phyloP scores from a whole-genome alignment of 2,797 vertebrate species.

The Rhincodon typus region DNA sequence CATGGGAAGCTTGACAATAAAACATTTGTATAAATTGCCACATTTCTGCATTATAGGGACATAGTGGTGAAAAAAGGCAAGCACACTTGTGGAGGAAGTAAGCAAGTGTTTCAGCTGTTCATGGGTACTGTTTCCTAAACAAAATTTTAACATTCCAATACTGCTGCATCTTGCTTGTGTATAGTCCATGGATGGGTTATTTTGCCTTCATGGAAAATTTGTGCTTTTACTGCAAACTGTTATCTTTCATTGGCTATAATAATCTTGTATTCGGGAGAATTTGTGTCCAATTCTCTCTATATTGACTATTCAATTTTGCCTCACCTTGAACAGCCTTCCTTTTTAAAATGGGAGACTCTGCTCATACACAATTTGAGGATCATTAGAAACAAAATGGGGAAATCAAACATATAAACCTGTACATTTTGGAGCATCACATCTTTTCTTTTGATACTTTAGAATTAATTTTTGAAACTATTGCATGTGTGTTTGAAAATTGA shows the following conservation, averaged over 20 bases:
- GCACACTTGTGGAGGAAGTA: background rate
- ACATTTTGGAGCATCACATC: background rate
- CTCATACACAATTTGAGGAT: background rate
- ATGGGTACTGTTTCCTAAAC: background rate
- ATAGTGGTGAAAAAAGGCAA: background rate
- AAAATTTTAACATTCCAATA: background rate
- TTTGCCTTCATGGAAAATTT: background rate
- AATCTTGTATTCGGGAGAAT: background rate
- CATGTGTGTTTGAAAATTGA: background rate
- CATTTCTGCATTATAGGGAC: too few relatives aligned
- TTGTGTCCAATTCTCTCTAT: background rate
- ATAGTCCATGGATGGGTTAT: background rate
- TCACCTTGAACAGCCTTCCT: background rate
- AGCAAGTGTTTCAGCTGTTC: background rate
- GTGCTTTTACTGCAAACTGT: background rate
- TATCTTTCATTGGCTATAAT: background rate
- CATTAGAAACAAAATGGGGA: background rate
- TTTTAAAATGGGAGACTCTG: background rate
- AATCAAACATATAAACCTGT: background rate
- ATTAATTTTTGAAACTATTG: background rate
- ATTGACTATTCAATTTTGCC: background rate
- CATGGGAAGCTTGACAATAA: background rate
- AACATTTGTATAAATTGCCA: background rate
- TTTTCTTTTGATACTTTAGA: background rate
- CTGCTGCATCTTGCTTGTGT: background rate